Evolutionary conservation across 2,888 invertebrate genomes (phyloP).

Genomic region (Polydrusus cervinus): DNA sequence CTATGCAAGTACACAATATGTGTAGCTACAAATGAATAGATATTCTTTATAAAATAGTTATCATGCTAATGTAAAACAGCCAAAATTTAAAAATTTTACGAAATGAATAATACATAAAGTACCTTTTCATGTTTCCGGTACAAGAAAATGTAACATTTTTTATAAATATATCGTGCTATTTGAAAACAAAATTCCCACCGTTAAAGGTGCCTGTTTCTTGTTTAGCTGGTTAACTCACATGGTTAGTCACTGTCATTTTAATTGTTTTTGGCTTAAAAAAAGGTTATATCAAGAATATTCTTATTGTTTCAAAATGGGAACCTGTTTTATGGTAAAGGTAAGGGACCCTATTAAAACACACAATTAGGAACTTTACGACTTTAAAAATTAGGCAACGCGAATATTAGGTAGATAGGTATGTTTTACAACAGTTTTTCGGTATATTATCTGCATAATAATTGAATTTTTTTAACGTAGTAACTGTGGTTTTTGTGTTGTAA

Average conservation of each 20-base stretch:
- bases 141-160: neutral
- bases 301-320: constrained; percentile 26
- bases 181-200: constrained; percentile 13
- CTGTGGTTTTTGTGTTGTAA: too few relatives aligned
- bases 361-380: neutral
- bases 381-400: neutral
- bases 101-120: too few relatives aligned
- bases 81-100: too few relatives aligned
- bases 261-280: constrained; percentile 4
- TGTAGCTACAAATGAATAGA: too few relatives aligned
- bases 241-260: constrained; percentile 18
- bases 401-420: neutral
- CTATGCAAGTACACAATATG: too few relatives aligned
- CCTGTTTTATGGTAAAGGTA: constrained; percentile 22
- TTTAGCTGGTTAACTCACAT: constrained; percentile 19
- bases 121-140: constrained; percentile 2
- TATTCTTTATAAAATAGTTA: too few relatives aligned
- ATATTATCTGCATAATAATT: too few relatives aligned
- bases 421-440: neutral
- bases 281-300: constrained; percentile 1
- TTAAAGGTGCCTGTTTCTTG: neutral
- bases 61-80: too few relatives aligned
- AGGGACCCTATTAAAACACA: constrained; percentile 20
- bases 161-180: constrained; percentile 1
- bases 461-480: too few relatives aligned